Evolutionary conservation across 2,113 vertebrate genomes (phyloP).

Genomic region (Nibea coibor): DNA sequence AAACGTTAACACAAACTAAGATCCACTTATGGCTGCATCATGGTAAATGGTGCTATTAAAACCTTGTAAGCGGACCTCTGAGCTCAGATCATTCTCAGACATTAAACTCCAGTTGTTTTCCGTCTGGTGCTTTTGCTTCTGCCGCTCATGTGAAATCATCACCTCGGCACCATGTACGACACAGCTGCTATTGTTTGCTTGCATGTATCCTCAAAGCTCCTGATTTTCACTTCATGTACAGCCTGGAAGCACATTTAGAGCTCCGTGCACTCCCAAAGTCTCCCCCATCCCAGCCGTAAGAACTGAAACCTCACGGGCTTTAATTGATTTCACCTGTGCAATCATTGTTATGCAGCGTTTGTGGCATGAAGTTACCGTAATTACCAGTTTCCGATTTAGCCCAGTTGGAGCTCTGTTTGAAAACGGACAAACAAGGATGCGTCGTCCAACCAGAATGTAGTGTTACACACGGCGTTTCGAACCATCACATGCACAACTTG

Average conservation of each 20-base stretch:
- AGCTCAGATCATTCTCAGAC: background rate
- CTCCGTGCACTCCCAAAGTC: background rate
- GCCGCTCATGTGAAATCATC: slow-evolving; percentile 20
- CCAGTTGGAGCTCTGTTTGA: background rate
- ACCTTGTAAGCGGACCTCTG: background rate
- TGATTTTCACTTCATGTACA: background rate
- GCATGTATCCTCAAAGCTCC: background rate
- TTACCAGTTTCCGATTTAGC: background rate
- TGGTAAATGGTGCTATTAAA: background rate
- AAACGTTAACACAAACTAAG: too few species aligned
- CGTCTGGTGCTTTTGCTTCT: background rate
- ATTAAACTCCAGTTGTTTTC: background rate
- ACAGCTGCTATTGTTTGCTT: background rate
- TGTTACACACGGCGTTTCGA: background rate
- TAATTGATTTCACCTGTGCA: slow-evolving; percentile 4
- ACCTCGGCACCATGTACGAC: background rate
- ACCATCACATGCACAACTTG: background rate
- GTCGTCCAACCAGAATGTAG: background rate
- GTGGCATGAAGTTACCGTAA: background rate
- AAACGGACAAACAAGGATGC: background rate
- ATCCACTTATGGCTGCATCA: background rate
- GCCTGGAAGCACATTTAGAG: background rate
- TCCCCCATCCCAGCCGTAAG: background rate
- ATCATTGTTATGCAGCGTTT: background rate
- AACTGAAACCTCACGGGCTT: background rate